A percentile compares a stretch with the other conserved stretches of the same genome.
phyloP scores from a whole-genome alignment of 2,113 vertebrate species.

The Protomyctophum bolini region DNA sequence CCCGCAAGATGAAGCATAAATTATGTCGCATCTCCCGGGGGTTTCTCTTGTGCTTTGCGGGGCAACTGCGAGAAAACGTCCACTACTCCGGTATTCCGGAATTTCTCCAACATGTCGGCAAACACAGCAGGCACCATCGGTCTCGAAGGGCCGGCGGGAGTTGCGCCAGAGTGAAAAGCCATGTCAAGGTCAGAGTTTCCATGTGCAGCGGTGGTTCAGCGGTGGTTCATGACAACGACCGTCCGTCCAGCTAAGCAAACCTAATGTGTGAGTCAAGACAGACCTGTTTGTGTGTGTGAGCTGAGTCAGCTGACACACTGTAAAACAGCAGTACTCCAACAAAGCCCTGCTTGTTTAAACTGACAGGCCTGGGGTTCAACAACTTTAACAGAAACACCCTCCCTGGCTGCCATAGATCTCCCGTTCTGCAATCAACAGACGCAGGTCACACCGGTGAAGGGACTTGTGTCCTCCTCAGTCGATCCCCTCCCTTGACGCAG shows the following conservation, averaged over 20 bases:
- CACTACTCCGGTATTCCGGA: constrained; percentile 19
- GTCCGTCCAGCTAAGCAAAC: constrained; percentile 28
- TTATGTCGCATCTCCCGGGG: constrained; percentile 19
- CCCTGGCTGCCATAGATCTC: neutral
- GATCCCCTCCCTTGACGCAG: constrained; percentile 12
- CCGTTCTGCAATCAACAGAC: constrained; percentile 38
- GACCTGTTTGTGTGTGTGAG: constrained; percentile 46
- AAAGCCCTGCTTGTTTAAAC: constrained; percentile 59
- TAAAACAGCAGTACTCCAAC: constrained; percentile 48
- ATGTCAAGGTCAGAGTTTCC: constrained; percentile 29
- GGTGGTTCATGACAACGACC: constrained; percentile 45
- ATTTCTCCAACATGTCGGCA: constrained; percentile 55
- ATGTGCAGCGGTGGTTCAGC: constrained; percentile 38
- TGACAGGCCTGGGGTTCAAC: constrained; percentile 42
- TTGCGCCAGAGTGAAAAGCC: constrained; percentile 27
- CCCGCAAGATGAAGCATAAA: no score
- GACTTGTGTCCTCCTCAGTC: constrained; percentile 5
- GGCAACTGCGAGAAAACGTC: constrained; percentile 27
- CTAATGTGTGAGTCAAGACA: constrained; percentile 46
- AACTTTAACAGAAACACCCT: constrained; percentile 41
- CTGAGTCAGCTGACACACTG: constrained; percentile 35
- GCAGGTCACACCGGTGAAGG: constrained; percentile 15
- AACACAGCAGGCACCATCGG: constrained; percentile 16
- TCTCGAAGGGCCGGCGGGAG: constrained; percentile 30
- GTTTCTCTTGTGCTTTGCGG: constrained; percentile 18